These are phyloP conservation scores for Phaenicophaeus curvirostris DNA, from an alignment of 2,797 vertebrate species.

Conservation along the genomic window DNA sequence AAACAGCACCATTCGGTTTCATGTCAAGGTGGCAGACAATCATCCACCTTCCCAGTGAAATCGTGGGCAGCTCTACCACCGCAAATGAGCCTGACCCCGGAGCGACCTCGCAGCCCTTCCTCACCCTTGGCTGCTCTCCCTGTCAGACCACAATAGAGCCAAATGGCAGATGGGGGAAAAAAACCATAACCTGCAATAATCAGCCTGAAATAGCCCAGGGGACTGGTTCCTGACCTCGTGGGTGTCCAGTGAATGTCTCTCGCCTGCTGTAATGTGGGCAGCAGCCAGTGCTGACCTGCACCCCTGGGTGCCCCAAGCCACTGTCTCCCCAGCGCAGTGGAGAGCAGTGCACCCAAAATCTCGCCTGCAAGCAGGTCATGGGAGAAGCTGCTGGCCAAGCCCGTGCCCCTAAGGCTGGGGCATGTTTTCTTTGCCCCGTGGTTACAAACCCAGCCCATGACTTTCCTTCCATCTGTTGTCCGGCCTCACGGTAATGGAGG, in stretches of 20 bases:
- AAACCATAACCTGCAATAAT: conserved; percentile 45
- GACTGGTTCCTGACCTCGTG: background rate
- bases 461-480: conserved; percentile 55
- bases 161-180: background rate
- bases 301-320: accelerated
- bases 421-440: background rate
- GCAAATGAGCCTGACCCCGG: background rate
- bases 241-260: background rate
- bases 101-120: background rate
- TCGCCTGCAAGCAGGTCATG: too few relatives aligned
- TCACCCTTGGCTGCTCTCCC: conserved; percentile 44
- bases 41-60: background rate
- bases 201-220: conserved; percentile 36
- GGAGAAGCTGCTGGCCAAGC: background rate
- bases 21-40: background rate
- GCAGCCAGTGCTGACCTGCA: background rate
- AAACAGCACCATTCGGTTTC: background rate
- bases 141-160: conserved; percentile 7
- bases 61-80: background rate
- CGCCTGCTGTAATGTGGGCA: accelerated
- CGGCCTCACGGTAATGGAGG: conserved; percentile 61
- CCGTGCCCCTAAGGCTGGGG: background rate
- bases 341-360: background rate
- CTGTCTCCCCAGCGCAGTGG: background rate
- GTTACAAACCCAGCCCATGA: conserved; percentile 38